Evolutionary conservation across 2,888 invertebrate species (phyloP), one percentile per base, ranked within the genome.

Genomic region (Thymelicus sylvestris): DNA sequence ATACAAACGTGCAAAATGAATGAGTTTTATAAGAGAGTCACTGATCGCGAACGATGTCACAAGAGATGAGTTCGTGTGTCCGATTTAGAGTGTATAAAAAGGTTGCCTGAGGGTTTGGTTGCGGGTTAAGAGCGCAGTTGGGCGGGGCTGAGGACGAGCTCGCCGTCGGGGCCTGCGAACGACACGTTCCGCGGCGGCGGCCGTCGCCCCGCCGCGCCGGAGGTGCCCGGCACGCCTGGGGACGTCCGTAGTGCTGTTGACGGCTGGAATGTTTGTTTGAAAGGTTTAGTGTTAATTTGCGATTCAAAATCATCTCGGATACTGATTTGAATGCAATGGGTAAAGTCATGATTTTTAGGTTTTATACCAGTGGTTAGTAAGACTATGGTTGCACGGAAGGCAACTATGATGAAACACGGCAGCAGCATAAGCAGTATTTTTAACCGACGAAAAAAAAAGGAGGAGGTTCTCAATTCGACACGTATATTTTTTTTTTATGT

Each of bases 71-170:
- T 82, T 81, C 77, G 80, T 77, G 78, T 76, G 74, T 77, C 76
- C 73, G 76, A 83, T 81, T 84, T 75, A 77, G 78, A 77, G 78
- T 64, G 79, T 78, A 75, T 71, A 81, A 81, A 81, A 78, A 73
- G 77, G 73, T 87, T 85, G 88, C 85, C 83, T 81, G 72, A 77
- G 82, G 86, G 90, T 89, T 90, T 89, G 90, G 89, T 90, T 87
- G 83, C 75, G 81, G 82, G 89, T 88, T 94, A 94, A 86, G 94
- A 93, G 88, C 95, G 94, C 81, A 95, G 89, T 83, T 95, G 95
- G 75, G 95, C 94, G 77, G 95, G 95, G 81, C 95, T 95, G 79
- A 95, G 94, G 74, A 95, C 95, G 75, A 95, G 95, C 76, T 95
- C 95, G 81, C 91, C 92, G 90, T 92, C 92, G 72, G 87, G 87